phyloP scores from a whole-genome alignment of 2,888 invertebrate genomes.

The Capitulum mitella region DNA sequence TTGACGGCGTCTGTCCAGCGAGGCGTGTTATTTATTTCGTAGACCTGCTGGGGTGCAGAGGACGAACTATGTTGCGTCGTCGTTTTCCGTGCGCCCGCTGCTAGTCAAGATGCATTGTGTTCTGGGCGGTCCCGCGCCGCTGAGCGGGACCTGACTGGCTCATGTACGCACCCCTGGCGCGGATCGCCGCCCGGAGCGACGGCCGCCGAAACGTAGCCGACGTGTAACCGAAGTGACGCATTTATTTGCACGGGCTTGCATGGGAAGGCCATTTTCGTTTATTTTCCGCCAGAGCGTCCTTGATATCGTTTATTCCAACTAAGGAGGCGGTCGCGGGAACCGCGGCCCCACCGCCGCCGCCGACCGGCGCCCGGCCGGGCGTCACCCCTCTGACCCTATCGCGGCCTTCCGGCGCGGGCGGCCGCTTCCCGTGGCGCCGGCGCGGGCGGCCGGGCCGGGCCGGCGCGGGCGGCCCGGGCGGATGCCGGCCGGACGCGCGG shows the following conservation, averaged over 20 bases:
- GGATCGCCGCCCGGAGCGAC: too few species aligned
- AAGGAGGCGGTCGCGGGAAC: not conserved
- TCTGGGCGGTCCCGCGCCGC: too few species aligned
- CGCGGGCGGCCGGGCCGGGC: not conserved
- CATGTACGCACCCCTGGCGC: too few species aligned
- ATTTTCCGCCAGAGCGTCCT: not conserved
- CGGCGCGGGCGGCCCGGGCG: too few species aligned
- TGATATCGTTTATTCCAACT: not conserved
- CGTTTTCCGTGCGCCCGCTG: too few species aligned
- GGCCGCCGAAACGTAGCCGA: too few species aligned
- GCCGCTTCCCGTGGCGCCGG: not conserved
- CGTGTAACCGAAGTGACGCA: not conserved
- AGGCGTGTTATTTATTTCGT: not conserved
- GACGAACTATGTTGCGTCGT: too few species aligned
- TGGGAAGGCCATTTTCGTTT: not conserved
- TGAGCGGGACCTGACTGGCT: too few species aligned
- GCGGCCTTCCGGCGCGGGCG: not conserved
- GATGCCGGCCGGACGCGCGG: too few species aligned
- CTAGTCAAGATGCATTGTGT: too few species aligned
- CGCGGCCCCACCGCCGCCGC: not conserved
- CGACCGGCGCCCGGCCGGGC: not conserved
- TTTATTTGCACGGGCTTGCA: slow-evolving; percentile 5
- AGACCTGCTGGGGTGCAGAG: too few species aligned
- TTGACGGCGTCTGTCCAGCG: not conserved
- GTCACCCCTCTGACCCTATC: not conserved